phyloP scores from a whole-genome alignment of 2,888 invertebrate genomes.

The Mechanitis messenoides region DNA sequence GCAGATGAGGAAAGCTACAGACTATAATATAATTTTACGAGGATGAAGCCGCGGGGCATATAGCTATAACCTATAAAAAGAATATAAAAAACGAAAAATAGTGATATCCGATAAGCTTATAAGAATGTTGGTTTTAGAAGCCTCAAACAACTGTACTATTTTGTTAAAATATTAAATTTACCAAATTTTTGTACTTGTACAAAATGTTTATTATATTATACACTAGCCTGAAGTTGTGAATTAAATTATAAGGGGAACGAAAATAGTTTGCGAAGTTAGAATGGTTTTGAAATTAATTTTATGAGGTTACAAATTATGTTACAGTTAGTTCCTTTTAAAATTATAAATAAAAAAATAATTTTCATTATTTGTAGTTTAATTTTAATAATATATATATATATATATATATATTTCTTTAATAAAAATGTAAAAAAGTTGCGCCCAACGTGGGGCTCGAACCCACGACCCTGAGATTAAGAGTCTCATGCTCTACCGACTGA shows the following conservation, averaged over 20 bases:
- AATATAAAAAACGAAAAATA: too few relatives aligned
- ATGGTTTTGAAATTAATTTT: not conserved
- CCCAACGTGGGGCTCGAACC: conserved; percentile 81
- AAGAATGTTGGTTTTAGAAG: too few relatives aligned
- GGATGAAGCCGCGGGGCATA: too few relatives aligned
- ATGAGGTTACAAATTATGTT: not conserved
- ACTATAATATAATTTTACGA: too few relatives aligned
- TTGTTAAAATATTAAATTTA: too few relatives aligned
- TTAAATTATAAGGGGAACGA: not conserved
- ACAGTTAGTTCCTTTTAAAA: too few relatives aligned
- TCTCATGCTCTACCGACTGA: conserved; percentile 78
- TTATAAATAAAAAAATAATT: too few relatives aligned
- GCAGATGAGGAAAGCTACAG: too few relatives aligned
- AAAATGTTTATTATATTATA: not conserved
- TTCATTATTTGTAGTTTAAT: too few relatives aligned
- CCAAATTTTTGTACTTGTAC: not conserved
- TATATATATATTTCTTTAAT: not conserved
- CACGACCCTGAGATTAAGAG: conserved; percentile 81
- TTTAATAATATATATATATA: not conserved
- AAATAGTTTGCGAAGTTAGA: not conserved
- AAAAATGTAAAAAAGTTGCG: conserved; percentile 32
- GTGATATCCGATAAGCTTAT: too few relatives aligned
- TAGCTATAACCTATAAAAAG: too few relatives aligned
- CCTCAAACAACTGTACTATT: too few relatives aligned
- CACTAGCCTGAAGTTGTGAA: not conserved